Percentiles rank a stretch among this genome's conserved stretches.
Evolutionary conservation across 2,888 invertebrate species (phyloP).

Genomic region (Spodoptera exigua): DNA sequence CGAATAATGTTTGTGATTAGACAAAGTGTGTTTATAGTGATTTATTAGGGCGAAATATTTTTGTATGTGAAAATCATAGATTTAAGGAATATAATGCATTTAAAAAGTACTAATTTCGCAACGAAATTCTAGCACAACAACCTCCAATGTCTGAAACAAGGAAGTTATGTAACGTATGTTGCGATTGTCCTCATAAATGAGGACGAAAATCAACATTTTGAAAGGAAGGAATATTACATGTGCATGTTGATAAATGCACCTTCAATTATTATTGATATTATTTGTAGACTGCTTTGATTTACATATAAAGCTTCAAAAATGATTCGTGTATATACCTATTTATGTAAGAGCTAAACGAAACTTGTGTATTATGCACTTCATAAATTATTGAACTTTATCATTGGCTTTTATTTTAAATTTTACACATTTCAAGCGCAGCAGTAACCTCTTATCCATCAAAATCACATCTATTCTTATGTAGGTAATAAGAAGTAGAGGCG

Average conservation of each 20-base stretch:
- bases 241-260: constrained; percentile 59
- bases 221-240: constrained; percentile 25
- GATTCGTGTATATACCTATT: constrained; percentile 85
- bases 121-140: constrained; percentile 59
- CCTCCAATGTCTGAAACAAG: constrained; percentile 44
- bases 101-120: constrained; percentile 69
- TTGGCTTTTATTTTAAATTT: constrained; percentile 54
- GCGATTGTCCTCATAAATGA: constrained; percentile 41
- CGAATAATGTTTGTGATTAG: constrained; percentile 68
- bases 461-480: too few relatives aligned
- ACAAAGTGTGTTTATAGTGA: constrained; percentile 81
- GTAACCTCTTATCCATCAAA: too few relatives aligned
- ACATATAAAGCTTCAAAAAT: constrained; percentile 80
- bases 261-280: constrained; percentile 61
- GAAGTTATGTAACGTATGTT: constrained; percentile 34
- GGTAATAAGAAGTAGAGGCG: too few relatives aligned
- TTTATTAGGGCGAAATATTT: constrained; percentile 85
- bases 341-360: constrained; percentile 82
- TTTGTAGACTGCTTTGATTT: constrained; percentile 86
- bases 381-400: constrained; percentile 84
- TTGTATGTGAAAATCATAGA: constrained; percentile 83
- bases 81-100: constrained; percentile 80
- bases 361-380: constrained; percentile 86
- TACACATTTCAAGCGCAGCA: too few relatives aligned
- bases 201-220: constrained; percentile 40